Conservation (phyloP, 2,113 vertebrate genomes). For the Cryptotis parvus region DNA sequence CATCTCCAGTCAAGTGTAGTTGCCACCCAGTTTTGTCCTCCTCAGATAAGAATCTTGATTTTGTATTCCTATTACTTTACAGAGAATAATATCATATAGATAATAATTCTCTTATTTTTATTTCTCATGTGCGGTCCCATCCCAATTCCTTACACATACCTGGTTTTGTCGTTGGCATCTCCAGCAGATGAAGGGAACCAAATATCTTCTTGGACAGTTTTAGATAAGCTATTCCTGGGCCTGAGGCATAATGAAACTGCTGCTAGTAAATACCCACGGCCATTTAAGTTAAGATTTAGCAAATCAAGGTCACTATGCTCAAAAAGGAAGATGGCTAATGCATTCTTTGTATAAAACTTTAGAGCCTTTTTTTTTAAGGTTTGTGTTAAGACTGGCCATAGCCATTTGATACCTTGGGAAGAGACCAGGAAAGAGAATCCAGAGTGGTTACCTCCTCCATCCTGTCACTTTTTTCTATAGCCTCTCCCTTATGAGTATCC, state of each 20-base stretch:
- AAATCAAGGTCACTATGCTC: constrained; percentile 29
- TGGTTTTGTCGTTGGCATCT: constrained; percentile 26
- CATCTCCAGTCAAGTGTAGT: background rate
- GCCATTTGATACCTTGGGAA: constrained; percentile 17
- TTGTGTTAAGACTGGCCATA: background rate
- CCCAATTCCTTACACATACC: background rate
- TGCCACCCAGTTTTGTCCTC: background rate
- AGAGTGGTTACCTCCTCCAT: constrained; percentile 21
- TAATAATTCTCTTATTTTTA: background rate
- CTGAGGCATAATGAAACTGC: constrained; percentile 11
- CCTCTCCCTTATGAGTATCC: constrained; percentile 7
- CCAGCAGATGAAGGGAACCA: background rate
- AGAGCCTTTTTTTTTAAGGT: constrained; percentile 39
- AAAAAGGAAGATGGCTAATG: background rate
- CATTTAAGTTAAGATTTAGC: constrained; percentile 48
- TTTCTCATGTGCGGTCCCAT: background rate
- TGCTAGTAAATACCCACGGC: background rate
- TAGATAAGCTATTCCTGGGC: background rate
- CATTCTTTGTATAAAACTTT: constrained; percentile 52
- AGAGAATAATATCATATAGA: constrained; percentile 3
- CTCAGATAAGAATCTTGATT: constrained; percentile 13
- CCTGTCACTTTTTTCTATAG: constrained; percentile 39
- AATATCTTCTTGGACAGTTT: background rate
- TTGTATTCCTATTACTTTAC: background rate
- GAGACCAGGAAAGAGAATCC: constrained; percentile 43